Base-by-base conservation (phyloP, 2,113 vertebrate genomes). In the Eurypyga helias region DNA sequence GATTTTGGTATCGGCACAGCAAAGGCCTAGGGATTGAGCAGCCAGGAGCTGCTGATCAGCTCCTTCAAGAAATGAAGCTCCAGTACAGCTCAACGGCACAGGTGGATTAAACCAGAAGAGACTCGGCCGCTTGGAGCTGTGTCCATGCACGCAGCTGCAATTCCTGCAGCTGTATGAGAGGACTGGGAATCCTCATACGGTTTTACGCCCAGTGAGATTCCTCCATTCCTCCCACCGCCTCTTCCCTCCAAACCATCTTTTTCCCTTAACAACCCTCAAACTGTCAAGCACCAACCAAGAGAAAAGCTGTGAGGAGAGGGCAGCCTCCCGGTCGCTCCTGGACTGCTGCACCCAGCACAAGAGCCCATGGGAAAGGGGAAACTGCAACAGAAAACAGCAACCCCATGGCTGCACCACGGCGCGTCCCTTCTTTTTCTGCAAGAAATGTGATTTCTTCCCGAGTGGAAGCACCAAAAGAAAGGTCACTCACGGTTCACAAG, bases 11-110 rank as follows among this genome's bases (percentile, higher is more conserved):
- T 14, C 31, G 33, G 60, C 21, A 7, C 1, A 1, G 12, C 23
- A 15, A 65, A 87, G 67, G 38, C 10, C 16, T 9, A 55, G 60
- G 54, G 67, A 36, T 1, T 10, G 46, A 81, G 45, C 33, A 51
- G 57, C 20, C 48, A 51, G 80, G 70, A 95, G 41, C n/a, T 82
- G 73, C 57, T 54, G 58, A 34, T 10, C 58, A 65, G 49, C 62
- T 34, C 31, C 31, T 33, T 45, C 54, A 10, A 10, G 33, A 72
- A 92, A 10, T 11, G 33, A 72, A 92, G 48, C 48, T 86, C 89
- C 52, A 46, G 0, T 6, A 41, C 65, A n/a, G 78, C 55, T 49
- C n/a, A 33, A 0, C 1, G 1, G 38, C 16, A 2, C 16, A 7
- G 16, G 21, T 11, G 45, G 71, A 20, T 80, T 52, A 89, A 38